phyloP scores from a whole-genome alignment of 2,888 invertebrate genomes.

The Lepeophtheirus nordmannii region DNA sequence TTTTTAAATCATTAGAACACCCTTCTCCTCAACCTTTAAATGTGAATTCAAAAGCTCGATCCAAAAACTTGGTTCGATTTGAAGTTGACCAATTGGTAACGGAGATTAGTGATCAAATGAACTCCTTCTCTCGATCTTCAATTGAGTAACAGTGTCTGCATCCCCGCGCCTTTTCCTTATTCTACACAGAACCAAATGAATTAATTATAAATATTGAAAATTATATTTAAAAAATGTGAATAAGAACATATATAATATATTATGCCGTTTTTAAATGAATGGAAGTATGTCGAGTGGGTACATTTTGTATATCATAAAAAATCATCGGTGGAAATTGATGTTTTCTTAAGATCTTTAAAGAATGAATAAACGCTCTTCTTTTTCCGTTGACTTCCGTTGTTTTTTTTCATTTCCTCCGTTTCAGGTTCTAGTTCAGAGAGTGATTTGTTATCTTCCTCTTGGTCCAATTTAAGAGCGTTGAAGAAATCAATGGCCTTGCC shows the following conservation, averaged over 20 bases:
- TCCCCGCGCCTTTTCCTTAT: not conserved
- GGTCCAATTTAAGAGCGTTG: not conserved
- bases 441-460: not conserved
- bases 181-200: not conserved
- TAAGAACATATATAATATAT: too few relatives aligned
- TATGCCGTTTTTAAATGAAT: too few relatives aligned
- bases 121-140: not conserved
- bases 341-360: not conserved
- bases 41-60: not conserved
- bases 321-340: not conserved
- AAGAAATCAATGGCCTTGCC: not conserved
- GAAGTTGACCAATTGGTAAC: not conserved
- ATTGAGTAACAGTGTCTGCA: not conserved
- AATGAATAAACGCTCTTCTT: slow-evolving; percentile 3
- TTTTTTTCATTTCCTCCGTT: too few relatives aligned
- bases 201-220: not conserved
- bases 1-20: not conserved
- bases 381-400: too few relatives aligned
- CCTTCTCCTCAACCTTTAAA: not conserved
- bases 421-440: too few relatives aligned
- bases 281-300: too few relatives aligned
- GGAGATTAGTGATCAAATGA: not conserved
- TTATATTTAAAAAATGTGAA: not conserved
- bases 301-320: too few relatives aligned
- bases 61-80: not conserved